Evolutionary conservation across 1,140 invertebrate species (phyloP).

Genomic region (Bicyclus anynana): DNA sequence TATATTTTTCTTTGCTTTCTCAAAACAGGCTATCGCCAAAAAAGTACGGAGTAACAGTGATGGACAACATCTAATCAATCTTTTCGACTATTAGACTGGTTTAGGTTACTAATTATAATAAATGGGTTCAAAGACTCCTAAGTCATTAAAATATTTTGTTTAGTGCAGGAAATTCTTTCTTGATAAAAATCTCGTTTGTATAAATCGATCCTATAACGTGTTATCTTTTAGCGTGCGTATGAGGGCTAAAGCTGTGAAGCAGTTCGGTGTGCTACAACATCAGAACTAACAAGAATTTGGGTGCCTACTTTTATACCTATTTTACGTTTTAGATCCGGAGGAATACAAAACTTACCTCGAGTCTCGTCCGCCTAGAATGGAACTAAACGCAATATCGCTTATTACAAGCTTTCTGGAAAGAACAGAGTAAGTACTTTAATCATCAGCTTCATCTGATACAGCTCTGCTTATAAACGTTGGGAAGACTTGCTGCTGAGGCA

Average conservation of each 20-base stretch:
- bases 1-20: constrained; percentile 4
- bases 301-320: no score
- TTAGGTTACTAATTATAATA: neutral
- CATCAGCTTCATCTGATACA: neutral
- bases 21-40: no score
- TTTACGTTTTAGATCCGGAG: constrained; percentile 69
- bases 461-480: no score
- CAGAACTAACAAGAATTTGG: no score
- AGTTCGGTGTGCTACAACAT: no score
- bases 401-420: constrained; percentile 78
- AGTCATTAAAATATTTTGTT: neutral
- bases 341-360: constrained; percentile 81
- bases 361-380: constrained; percentile 82
- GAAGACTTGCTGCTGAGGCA: no score
- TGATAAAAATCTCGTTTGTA: neutral
- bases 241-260: no score
- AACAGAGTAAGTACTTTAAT: constrained; percentile 74
- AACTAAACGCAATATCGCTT: constrained; percentile 80
- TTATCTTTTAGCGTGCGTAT: no score
- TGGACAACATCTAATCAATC: neutral
- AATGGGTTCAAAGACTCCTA: neutral
- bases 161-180: neutral
- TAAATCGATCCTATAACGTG: no score
- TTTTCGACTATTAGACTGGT: neutral
- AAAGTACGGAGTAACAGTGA: no score